Base-by-base conservation (phyloP, 53 echinoderm and acorn worm species). In the Pentamera pediparva region DNA sequence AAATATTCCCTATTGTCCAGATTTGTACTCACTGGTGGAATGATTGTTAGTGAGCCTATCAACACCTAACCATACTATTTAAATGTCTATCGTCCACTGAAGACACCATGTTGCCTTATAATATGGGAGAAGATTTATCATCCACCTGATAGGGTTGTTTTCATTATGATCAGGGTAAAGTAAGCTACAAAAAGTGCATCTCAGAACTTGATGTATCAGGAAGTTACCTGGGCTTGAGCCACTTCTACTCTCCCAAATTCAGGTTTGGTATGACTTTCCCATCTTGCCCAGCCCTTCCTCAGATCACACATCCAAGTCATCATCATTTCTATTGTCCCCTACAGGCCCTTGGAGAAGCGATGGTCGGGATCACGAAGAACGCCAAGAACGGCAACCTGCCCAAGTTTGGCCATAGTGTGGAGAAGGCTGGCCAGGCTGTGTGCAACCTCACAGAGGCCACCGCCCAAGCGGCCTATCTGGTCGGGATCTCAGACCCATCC, bases 381-480 rank as follows among this genome's bases (percentile, higher is more conserved):
- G 94, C 94, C 29, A 94, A 94, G 85, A 87, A 84, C 54, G 94
- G 94, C 39, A 65, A 94, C 75, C 76, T 94, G 41, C 90, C 90
- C 35, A 65, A 81, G 73, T 93, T 93, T 86, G 93, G 93, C 18
- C 19, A 70, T 32, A 93, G 84, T 38, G 93, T 93, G 13, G 82
- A 93, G 58, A 62, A 80, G 2, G 93, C 93, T 48, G 93, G 93
- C 18, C 57, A 81, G 38, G 93, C 93, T 33, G 93, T 93, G 6
- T 93, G 93, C 71, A 89, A 89, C 71, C 56, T 52, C 69, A 76
- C 76, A 15, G 89, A 90, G 35, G 93, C 93, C 26, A 90, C 94
- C 33, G 94, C 94, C 32, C 94, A 94, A 83, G 94, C 89, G 41
- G 94, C 94, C 17, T 93, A 94, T 58, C 76, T 94, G 20, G 94